Evolutionary conservation across 2,888 invertebrate genomes (phyloP), one percentile per base, ranked within the genome.

Genomic region (Aethes cnicana): DNA sequence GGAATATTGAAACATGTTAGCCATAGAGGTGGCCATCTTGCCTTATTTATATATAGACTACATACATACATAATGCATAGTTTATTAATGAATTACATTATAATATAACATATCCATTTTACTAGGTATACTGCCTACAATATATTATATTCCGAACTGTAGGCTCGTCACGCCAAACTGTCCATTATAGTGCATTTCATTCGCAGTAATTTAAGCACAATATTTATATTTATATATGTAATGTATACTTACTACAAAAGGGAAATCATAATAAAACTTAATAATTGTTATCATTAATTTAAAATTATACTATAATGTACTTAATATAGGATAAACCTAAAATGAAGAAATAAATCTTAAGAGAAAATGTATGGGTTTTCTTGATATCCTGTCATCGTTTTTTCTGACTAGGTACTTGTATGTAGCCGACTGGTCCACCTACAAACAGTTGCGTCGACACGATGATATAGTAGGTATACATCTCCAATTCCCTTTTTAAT

Each of bases 161-260:
- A 65, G 69, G 67, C 64, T 54, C 58, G 49, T 59, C 63, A 72
- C 70, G 68, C 72, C 74, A 72, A 72, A 69, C 72, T 78, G 83
- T 87, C 87, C 85, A 82, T 77, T 66, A 72, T 80, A 85, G 84
- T 86, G 86, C 85, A 87, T 89, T 88, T 88, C 84, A 85, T 81
- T 79, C 73, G 71, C 71, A 75, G 73, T 84, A 82, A 79, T 81
- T 71, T 86, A 84, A 85, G 86, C 88, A 88, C 86, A 88, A 88
- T 71, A 69, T 76, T 69, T 81, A 80, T 84, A 72, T 81, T 77
- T 73, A n/a, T 72, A 72, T 73, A 72, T 77, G 73, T 68, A 72
- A 74, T 67, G 54, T 39, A 26, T 54, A 52, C 48, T 41, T 58
- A 48, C 49, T 54, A 61, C 59, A 65, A 72, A 81, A 66, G 68